Conservation (phyloP, 2,797 vertebrate species). For the Channallabes apus region DNA sequence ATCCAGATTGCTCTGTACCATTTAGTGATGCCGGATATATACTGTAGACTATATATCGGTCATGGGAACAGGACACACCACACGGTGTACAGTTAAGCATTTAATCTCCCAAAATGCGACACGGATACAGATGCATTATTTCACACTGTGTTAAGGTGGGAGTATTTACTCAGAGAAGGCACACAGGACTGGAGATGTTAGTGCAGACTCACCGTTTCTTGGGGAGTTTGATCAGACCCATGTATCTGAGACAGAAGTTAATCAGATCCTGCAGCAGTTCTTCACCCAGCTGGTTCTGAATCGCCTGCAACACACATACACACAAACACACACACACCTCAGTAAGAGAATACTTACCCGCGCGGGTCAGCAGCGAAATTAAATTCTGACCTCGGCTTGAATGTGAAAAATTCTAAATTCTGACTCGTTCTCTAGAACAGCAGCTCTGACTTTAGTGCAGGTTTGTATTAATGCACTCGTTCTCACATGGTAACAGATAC, state of each 20-base stretch:
- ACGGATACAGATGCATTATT: neutral
- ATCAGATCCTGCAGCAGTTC: conserved; percentile 96
- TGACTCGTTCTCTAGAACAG: too few species aligned
- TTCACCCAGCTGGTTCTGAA: conserved; percentile 93
- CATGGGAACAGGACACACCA: too few species aligned
- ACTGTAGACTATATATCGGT: neutral
- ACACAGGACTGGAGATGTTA: neutral
- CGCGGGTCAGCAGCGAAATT: neutral
- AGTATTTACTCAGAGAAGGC: neutral
- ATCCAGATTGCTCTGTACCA: too few species aligned
- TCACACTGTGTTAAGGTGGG: neutral
- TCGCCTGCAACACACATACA: conserved; percentile 75
- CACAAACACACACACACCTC: neutral
- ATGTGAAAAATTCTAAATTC: too few species aligned
- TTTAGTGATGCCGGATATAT: neutral
- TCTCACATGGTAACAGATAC: too few species aligned
- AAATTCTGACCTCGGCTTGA: too few species aligned
- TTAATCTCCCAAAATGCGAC: neutral
- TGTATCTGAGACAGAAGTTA: conserved; percentile 97
- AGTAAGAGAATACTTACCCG: neutral
- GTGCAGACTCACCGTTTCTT: conserved; percentile 85
- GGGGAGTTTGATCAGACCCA: conserved; percentile 92
- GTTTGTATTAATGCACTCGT: too few species aligned
- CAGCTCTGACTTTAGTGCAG: too few species aligned
- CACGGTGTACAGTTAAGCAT: neutral